Conservation (phyloP, 1,140 invertebrate species). For the Venturia canescens region DNA sequence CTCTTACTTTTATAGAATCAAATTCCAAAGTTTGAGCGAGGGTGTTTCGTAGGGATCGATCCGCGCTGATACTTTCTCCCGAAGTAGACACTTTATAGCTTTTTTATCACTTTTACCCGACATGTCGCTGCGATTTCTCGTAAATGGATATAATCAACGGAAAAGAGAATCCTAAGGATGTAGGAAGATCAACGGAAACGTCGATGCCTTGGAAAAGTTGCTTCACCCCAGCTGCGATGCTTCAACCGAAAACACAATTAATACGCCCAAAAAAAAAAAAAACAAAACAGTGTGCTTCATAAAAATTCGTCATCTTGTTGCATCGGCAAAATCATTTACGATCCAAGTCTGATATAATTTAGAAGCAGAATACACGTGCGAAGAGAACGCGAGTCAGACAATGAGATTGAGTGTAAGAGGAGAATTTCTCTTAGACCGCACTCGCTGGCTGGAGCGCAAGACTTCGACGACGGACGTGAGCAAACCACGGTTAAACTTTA, state of each 20-base stretch:
- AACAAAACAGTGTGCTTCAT: no score
- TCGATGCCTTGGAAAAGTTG: no score
- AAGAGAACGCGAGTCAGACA: background rate
- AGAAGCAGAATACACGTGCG: background rate
- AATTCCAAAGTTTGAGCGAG: slow-evolving; percentile 41
- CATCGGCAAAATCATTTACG: background rate
- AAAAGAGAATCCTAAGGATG: background rate
- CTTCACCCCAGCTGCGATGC: no score
- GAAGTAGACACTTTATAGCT: background rate
- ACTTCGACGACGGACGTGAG: slow-evolving; percentile 52
- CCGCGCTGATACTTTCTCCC: background rate
- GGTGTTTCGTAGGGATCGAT: slow-evolving; percentile 4
- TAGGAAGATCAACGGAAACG: background rate
- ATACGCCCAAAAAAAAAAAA: no score
- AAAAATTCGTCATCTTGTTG: no score
- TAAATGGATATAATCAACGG: background rate
- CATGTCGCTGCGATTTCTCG: slow-evolving; percentile 2
- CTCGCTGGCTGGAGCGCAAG: background rate
- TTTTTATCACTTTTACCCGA: background rate
- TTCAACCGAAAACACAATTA: no score
- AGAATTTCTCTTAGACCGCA: slow-evolving; percentile 28
- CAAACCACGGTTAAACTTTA: slow-evolving; percentile 64
- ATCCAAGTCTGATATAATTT: background rate
- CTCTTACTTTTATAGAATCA: slow-evolving; percentile 46
- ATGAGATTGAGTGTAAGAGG: background rate